These are phyloP conservation scores for Drosophila leontia DNA, from an alignment of 1,140 invertebrate species.

Conservation along the genomic window DNA sequence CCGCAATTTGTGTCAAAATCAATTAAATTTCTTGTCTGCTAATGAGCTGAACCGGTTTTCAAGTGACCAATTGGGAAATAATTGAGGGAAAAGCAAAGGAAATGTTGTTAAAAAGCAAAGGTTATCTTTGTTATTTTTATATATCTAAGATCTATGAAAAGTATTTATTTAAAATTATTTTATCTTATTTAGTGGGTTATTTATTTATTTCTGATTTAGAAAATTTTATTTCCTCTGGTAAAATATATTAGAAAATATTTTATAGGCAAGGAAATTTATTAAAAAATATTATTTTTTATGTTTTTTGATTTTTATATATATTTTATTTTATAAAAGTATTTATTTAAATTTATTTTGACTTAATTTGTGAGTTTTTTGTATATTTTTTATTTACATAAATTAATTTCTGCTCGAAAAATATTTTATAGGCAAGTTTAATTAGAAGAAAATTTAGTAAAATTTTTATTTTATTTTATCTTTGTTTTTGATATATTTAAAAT, in stretches of 20 bases:
- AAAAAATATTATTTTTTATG: background rate
- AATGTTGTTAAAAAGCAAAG: background rate
- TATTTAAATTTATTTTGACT: no score
- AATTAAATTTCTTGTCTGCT: conserved; percentile 7
- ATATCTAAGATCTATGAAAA: background rate
- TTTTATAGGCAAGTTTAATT: background rate
- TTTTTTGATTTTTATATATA: background rate
- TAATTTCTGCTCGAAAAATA: no score
- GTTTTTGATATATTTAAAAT: background rate
- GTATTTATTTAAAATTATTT: background rate
- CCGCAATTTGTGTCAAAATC: conserved; percentile 20
- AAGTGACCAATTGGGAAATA: background rate
- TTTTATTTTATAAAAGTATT: no score
- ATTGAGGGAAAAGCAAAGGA: background rate
- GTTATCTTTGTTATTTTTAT: no score
- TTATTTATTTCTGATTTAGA: background rate
- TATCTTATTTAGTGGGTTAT: background rate
- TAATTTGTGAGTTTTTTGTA: no score
- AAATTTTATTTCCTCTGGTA: background rate
- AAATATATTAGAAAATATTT: background rate
- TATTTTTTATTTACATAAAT: no score
- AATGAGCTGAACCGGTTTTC: conserved; percentile 5
- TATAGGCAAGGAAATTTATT: background rate
- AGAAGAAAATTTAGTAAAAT: background rate
- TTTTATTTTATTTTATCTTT: background rate